Conservation (phyloP, 2,113 vertebrate genomes). For the Trichechus manatus region DNA sequence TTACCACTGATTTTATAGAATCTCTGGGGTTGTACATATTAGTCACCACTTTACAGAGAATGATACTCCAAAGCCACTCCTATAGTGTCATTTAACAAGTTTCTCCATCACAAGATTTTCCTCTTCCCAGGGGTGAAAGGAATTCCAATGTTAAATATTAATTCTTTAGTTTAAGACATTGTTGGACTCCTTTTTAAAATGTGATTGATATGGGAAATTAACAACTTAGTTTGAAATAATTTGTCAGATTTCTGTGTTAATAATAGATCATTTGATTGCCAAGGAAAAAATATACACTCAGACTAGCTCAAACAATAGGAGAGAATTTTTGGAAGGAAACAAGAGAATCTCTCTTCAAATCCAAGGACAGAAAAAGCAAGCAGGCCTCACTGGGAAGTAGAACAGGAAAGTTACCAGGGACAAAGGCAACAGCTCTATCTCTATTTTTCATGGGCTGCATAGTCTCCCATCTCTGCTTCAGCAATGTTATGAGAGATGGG, state of each 20-base stretch:
- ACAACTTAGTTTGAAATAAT: background rate
- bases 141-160: background rate
- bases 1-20: background rate
- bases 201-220: background rate
- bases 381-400: background rate
- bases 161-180: background rate
- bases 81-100: background rate
- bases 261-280: background rate
- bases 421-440: background rate
- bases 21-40: background rate
- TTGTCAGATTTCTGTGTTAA: background rate
- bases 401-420: background rate
- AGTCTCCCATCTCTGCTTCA: no score
- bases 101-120: background rate
- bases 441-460: no score
- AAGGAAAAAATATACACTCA: background rate
- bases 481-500: no score
- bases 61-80: background rate
- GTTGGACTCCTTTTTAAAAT: background rate
- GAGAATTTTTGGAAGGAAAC: no score
- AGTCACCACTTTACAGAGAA: background rate
- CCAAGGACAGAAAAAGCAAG: no score
- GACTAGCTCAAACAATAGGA: background rate
- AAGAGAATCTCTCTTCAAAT: no score
- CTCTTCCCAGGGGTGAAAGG: background rate